These are phyloP conservation scores for human DNA, from an alignment of 2,113 vertebrate species.

Conservation along the genomic window GRCh38 chr7:27926001-27926500, in stretches of 20 bases:
- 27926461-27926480: not conserved
- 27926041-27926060: not conserved
- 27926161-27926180: not conserved
- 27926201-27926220: not conserved
- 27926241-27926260: not conserved
- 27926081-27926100: not conserved
- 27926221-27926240: not conserved
- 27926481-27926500: not conserved
- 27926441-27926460: not conserved
- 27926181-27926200: not conserved
- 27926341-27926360: not conserved
- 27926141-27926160: not conserved
- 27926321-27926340: not conserved
- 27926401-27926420: not conserved
- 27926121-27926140: not conserved
- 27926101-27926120: not conserved
- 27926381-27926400: not conserved
- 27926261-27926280: not conserved
- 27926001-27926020: not conserved
- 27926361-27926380: not conserved
- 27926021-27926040: not conserved
- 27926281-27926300: not conserved
- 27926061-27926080: not conserved
- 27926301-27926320: not conserved
- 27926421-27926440: not conserved